A percentile compares a stretch with the other conserved stretches of the same genome.
phyloP scores from a whole-genome alignment of 2,888 invertebrate species.

The Meganola albula region DNA sequence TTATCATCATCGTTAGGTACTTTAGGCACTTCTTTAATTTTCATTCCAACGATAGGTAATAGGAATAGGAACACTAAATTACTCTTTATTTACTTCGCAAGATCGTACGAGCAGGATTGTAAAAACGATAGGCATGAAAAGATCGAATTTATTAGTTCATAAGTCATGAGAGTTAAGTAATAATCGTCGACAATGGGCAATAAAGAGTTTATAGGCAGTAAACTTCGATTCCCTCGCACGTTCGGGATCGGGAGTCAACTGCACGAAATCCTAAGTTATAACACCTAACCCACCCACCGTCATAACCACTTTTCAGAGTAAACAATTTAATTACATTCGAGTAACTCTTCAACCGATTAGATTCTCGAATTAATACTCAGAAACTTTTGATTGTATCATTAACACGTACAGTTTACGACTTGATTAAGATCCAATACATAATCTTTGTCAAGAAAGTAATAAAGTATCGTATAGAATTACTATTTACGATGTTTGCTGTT shows the following conservation, averaged over 20 bases:
- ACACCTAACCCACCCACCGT: conserved; percentile 33
- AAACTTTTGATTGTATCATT: conserved; percentile 36
- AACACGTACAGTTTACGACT: conserved; percentile 39
- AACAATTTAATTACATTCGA: conserved; percentile 37
- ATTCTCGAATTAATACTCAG: conserved; percentile 31
- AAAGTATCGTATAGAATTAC: conserved; percentile 34
- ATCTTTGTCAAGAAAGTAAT: conserved; percentile 36
- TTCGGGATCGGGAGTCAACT: conserved; percentile 51
- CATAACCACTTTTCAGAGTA: conserved; percentile 36
- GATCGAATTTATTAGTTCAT: conserved; percentile 74
- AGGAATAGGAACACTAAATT: too few relatives aligned
- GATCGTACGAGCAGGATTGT: conserved; percentile 40
- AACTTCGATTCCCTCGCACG: conserved; percentile 68
- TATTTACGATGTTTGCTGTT: conserved; percentile 38
- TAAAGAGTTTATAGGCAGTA: conserved; percentile 75
- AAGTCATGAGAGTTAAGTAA: conserved; percentile 76
- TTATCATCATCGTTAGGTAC: too few relatives aligned
- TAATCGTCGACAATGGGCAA: conserved; percentile 76
- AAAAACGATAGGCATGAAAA: conserved; percentile 56
- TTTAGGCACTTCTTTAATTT: conserved; percentile 32
- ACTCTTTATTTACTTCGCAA: conserved; percentile 37
- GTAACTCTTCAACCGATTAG: conserved; percentile 24
- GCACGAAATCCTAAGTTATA: conserved; percentile 48
- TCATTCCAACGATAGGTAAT: conserved; percentile 21
- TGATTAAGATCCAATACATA: conserved; percentile 42